These are phyloP conservation scores for Machaerirhynchus nigripectus DNA, from an alignment of 2,113 vertebrate genomes.

Conservation along the genomic window DNA sequence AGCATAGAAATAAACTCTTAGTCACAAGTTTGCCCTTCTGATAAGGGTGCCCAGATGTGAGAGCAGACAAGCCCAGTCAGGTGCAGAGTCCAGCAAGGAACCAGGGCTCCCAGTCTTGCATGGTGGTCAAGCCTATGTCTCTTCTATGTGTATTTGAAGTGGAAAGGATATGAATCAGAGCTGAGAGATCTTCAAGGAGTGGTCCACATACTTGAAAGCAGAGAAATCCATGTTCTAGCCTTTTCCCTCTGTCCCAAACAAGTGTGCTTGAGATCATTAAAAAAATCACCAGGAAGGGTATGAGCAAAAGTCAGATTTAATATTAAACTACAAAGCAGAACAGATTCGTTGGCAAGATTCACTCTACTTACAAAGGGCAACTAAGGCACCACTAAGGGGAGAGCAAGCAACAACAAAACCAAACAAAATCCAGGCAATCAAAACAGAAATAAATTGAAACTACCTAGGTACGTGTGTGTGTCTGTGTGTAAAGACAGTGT, in stretches of 20 bases:
- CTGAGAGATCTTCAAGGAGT: background rate
- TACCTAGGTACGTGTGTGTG: background rate
- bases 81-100: background rate
- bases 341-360: background rate
- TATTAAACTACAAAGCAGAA: background rate
- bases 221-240: background rate
- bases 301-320: background rate
- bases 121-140: background rate
- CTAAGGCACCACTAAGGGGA: background rate
- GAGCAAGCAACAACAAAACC: background rate
- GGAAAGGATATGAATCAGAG: background rate
- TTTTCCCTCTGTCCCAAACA: background rate
- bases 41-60: background rate
- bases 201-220: background rate
- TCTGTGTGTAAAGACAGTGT: background rate
- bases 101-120: background rate
- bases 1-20: background rate
- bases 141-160: fast-evolving
- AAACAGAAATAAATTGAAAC: background rate
- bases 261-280: background rate
- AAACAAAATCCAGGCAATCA: background rate
- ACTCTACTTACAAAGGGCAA: background rate
- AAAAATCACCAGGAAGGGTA: background rate
- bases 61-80: background rate
- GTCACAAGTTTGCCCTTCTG: background rate